Evolutionary conservation across 2,113 vertebrate species (phyloP).

Genomic region (Salvelinus namaycush): DNA sequence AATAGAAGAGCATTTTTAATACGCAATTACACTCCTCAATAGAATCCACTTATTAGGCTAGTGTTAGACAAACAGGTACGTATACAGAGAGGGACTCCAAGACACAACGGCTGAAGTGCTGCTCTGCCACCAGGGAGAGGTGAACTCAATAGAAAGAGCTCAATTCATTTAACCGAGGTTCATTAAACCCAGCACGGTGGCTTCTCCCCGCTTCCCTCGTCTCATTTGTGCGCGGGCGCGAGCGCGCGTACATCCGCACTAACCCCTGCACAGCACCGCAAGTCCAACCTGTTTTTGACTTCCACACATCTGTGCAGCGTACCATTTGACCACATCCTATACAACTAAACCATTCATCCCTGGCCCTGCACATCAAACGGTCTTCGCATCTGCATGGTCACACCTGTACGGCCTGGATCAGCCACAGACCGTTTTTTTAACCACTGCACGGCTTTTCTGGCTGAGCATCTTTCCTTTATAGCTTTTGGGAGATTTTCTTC

Average conservation of each 20-base stretch:
- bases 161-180: constrained; percentile 74
- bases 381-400: not conserved
- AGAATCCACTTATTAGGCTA: constrained; percentile 67
- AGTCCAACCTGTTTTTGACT: not conserved
- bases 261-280: not conserved
- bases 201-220: constrained; percentile 48
- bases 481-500: not conserved
- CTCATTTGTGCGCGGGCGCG: constrained; percentile 48
- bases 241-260: not conserved
- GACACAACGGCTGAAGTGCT: constrained; percentile 59
- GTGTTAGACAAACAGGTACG: constrained; percentile 71
- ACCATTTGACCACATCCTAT: not conserved
- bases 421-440: not conserved
- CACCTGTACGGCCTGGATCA: not conserved
- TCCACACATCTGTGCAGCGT: not conserved
- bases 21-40: constrained; percentile 68
- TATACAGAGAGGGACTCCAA: constrained; percentile 36
- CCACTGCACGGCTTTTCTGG: not conserved
- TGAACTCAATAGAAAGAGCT: constrained; percentile 66
- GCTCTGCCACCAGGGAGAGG: constrained; percentile 58
- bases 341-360: not conserved
- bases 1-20: constrained; percentile 57
- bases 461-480: not conserved
- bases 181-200: constrained; percentile 65
- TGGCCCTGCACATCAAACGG: not conserved